These are phyloP conservation scores for Drosophila fuyamai DNA, from an alignment of 1,140 invertebrate genomes.

Conservation along the genomic window DNA sequence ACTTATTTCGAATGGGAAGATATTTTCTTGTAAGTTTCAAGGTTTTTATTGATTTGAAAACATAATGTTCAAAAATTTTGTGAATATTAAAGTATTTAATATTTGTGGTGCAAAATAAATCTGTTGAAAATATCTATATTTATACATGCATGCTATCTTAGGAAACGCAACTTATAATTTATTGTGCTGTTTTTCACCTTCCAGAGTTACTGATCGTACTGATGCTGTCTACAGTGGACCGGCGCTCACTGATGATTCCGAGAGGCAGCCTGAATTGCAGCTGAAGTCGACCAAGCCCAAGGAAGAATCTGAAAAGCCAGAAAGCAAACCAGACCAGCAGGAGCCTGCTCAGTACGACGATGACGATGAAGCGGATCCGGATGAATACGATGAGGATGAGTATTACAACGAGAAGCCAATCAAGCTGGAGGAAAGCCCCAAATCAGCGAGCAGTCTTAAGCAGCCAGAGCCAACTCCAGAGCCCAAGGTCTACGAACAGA, in stretches of 20 bases:
- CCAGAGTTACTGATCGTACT: constrained; percentile 75
- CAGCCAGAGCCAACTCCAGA: constrained; percentile 11
- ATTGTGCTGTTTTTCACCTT: neutral
- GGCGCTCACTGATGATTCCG: constrained; percentile 58
- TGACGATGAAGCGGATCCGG: constrained; percentile 84
- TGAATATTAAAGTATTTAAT: too few species aligned
- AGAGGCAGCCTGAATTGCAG: constrained; percentile 76
- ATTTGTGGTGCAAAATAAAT: too few species aligned
- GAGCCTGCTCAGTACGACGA: constrained; percentile 74
- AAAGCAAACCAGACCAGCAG: constrained; percentile 46
- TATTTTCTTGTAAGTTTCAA: neutral
- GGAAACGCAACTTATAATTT: neutral
- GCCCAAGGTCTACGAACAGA: constrained; percentile 62
- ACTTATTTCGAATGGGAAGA: neutral
- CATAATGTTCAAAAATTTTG: too few species aligned
- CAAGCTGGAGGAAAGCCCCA: constrained; percentile 60
- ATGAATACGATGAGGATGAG: constrained; percentile 86
- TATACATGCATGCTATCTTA: neutral
- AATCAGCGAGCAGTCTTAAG: constrained; percentile 23
- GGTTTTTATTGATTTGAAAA: too few species aligned
- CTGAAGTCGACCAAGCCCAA: constrained; percentile 72
- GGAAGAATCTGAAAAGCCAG: constrained; percentile 39
- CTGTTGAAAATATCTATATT: too few species aligned
- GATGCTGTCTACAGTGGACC: constrained; percentile 77
- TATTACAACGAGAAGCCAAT: constrained; percentile 78